These are phyloP conservation scores for Antennarius striatus DNA, from an alignment of 2,113 vertebrate genomes.

Conservation along the genomic window DNA sequence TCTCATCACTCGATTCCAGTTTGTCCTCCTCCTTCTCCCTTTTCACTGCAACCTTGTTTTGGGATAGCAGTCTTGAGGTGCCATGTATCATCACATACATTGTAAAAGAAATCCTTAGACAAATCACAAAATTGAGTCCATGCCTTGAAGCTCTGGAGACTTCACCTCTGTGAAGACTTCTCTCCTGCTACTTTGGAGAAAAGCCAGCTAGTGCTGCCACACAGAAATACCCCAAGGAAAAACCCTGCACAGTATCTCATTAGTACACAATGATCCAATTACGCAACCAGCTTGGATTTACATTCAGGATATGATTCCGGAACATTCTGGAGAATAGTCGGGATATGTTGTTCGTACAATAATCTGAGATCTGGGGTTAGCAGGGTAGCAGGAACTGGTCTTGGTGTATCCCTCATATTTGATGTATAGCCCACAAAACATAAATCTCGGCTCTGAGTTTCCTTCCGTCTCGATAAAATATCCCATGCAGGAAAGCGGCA, in stretches of 20 bases:
- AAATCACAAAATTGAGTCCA: constrained; percentile 56
- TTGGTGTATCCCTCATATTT: constrained; percentile 30
- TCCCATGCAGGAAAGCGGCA: constrained; percentile 53
- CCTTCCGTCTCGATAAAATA: constrained; percentile 48
- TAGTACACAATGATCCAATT: constrained; percentile 18
- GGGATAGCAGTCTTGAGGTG: constrained; percentile 38
- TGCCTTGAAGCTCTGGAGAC: constrained; percentile 65
- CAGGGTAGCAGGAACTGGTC: constrained; percentile 21
- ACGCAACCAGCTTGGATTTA: constrained; percentile 15
- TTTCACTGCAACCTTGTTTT: constrained; percentile 23
- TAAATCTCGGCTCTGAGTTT: constrained; percentile 40
- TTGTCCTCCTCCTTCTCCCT: constrained; percentile 7
- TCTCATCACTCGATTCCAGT: constrained; percentile 24
- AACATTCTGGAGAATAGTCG: constrained; percentile 16
- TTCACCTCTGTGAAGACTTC: constrained; percentile 39
- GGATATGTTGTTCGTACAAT: constrained; percentile 23
- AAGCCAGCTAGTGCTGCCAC: constrained; percentile 30
- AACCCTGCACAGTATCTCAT: constrained; percentile 27
- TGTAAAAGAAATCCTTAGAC: constrained; percentile 65
- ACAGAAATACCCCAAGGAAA: constrained; percentile 22
- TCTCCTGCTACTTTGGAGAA: constrained; percentile 56
- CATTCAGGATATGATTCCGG: constrained; percentile 11
- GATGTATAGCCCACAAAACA: constrained; percentile 37
- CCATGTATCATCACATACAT: constrained; percentile 15
- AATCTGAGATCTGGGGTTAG: constrained; percentile 32